Percentiles rank a stretch among this genome's conserved stretches.
Conservation (phyloP, 2,888 invertebrate species). For the Monopis laevigella region DNA sequence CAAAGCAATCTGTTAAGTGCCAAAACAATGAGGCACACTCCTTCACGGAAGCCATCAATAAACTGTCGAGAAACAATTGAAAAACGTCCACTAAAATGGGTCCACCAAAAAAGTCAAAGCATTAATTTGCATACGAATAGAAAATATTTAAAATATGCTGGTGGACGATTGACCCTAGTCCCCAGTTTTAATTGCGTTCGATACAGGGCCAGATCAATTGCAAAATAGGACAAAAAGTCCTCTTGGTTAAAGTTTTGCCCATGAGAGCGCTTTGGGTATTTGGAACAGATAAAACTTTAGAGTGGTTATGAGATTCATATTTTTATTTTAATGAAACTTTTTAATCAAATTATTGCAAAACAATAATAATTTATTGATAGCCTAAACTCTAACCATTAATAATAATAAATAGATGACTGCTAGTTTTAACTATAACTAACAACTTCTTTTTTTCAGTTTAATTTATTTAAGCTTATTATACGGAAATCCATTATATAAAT, state of each 20-base stretch:
- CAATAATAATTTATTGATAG: no score
- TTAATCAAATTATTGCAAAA: no score
- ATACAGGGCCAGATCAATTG: slow-evolving; percentile 56
- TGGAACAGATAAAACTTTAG: slow-evolving; percentile 8
- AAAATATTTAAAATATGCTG: slow-evolving; percentile 52
- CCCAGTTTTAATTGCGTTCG: slow-evolving; percentile 46
- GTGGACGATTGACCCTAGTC: slow-evolving; percentile 29
- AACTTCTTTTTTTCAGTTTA: no score
- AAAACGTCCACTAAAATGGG: slow-evolving; percentile 6
- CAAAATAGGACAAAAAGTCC: slow-evolving; percentile 58
- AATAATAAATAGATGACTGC: no score
- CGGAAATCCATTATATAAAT: no score
- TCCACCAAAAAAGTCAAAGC: slow-evolving; percentile 41
- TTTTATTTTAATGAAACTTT: no score
- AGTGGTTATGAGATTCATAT: slow-evolving; percentile 1
- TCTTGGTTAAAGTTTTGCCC: slow-evolving; percentile 26
- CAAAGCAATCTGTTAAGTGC: not conserved
- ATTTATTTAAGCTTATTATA: no score
- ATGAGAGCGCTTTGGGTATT: slow-evolving; percentile 7
- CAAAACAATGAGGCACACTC: slow-evolving; percentile 7
- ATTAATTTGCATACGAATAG: slow-evolving; percentile 62
- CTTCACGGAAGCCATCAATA: slow-evolving; percentile 36
- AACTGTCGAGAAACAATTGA: slow-evolving; percentile 9
- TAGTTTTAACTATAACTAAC: no score
- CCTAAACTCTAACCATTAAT: no score